Evolutionary conservation across 2,797 vertebrate species (phyloP), one percentile per base, ranked within the genome.

Genomic region (Danio aesculapii): DNA sequence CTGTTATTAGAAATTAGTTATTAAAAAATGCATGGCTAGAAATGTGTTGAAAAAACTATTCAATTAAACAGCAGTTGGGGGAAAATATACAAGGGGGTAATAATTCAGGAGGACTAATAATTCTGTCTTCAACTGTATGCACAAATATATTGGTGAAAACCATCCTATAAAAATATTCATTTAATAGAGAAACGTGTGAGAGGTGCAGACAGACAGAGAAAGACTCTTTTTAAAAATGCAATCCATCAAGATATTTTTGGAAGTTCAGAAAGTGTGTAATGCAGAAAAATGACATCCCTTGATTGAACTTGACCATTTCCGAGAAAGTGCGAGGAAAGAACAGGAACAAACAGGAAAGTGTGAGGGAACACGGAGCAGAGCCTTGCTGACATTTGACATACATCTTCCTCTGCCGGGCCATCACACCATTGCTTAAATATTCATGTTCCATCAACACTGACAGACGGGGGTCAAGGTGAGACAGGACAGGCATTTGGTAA

Each of bases 381-480:
- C 16, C 19, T 0, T 46, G 13, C 41, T 81, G 78, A 81, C 67
- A 61, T 63, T 52, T 76, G 57, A 70, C 79, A 75, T 49, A 82
- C 55, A 76, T 84, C 50, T 71, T 81, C 17, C 43, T 49, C 41
- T 68, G n/a, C 19, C 17, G 19, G 1, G 5, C 68, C 12, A 11
- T 82, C 66, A 50, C 59, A 59, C 43, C 39, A 39, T 52, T 70
- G n/a, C 19, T 74, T 55, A 66, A 46, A 55, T 52, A 69, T 66
- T 47, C 68, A 77, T 16, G 14, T 52, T 74, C 41, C 71, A 76
- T 81, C 77, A 79, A 81, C 75, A 30, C 47, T 62, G 70, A 39
- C 78, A 75, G 79, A 78, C 13, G 72, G 81, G 84, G 81, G 84
- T 84, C 59, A 87, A 82, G 77, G 74, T 76, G 75, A 81, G 83